Base-by-base conservation (phyloP, 2,888 invertebrate species). In the Stictocephala bisonia region DNA sequence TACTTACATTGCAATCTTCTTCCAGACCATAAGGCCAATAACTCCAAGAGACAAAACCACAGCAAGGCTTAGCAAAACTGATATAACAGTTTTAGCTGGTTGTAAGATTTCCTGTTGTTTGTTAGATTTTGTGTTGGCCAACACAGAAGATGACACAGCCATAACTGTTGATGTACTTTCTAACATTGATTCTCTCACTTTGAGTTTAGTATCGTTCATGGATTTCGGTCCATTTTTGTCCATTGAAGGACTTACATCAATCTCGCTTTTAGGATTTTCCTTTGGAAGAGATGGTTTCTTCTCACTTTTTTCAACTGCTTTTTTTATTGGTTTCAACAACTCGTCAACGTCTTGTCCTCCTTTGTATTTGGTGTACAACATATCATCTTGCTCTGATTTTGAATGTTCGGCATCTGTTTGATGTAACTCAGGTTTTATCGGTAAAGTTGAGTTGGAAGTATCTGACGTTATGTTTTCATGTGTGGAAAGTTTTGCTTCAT, bases 301-400 rank as follows among this genome's bases (percentile, higher is more conserved):
- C 24, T 24, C 64, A 18, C 44, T 27, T 24, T 27, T 26, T 24
- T 64, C 64, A 44, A n/a, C 20, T 11, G 27, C 26, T 3, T 41
- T 64, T 13, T 64, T 64, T 27, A 3, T 11, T 4, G 22, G 26
- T 15, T 44, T 44, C 35, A 11, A 7, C 35, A 44, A 13, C 24
- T 64, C 64, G 18, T 64, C 64, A n/a, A 64, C 64, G 15, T 64
- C 64, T 13, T 26, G 44, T 2, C 64, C 64, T 3, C 64, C 64
- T 26, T 22, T 64, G 44, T 64, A 64, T 27, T 64, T 64, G 64
- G 26, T 64, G 41, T 64, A 44, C 27, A 64, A n/a, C 64, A 64
- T 64, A 15, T 64, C 64, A 3, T 41, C 64, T 18, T 64, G 64
- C 44, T 64, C 64, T 13, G 22, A 35, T n/a, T 35, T 56, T 9